phyloP scores from a whole-genome alignment of 2,797 vertebrate species.

The Acestrorhynchus altus region DNA sequence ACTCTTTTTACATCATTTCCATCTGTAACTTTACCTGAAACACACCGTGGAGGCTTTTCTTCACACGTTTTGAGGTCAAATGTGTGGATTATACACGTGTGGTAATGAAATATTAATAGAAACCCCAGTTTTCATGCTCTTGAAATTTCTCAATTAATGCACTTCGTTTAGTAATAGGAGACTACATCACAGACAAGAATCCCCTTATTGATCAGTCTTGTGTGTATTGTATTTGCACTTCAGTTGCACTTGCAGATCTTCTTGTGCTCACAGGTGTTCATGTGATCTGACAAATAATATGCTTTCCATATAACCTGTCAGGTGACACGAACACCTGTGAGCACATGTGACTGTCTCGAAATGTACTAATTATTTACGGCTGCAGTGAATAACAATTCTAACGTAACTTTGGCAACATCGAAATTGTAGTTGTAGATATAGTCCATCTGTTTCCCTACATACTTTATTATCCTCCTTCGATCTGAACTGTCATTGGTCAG shows the following conservation, averaged over 20 bases:
- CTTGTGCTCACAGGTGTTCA: neutral
- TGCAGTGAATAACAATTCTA: neutral
- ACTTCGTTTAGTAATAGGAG: constrained; percentile 21
- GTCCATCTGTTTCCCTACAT: no score
- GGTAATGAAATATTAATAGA: constrained; percentile 39
- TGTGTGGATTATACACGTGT: constrained; percentile 23
- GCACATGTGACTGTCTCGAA: neutral
- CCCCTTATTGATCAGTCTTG: neutral
- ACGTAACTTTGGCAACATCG: neutral
- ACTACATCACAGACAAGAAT: constrained; percentile 32
- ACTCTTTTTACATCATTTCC: neutral
- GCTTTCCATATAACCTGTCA: neutral
- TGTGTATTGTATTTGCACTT: neutral
- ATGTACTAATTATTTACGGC: neutral
- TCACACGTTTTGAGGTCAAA: neutral
- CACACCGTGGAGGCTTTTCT: constrained; percentile 5
- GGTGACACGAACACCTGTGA: no score
- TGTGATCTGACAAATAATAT: neutral
- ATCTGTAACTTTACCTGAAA: neutral
- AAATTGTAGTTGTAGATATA: no score
- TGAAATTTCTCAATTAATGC: constrained; percentile 21
- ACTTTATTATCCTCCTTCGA: no score
- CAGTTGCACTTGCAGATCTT: neutral
- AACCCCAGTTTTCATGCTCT: constrained; percentile 6
- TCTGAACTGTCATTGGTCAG: no score